Evolutionary conservation across 2,888 invertebrate genomes (phyloP).

Genomic region (Heliconius sara): DNA sequence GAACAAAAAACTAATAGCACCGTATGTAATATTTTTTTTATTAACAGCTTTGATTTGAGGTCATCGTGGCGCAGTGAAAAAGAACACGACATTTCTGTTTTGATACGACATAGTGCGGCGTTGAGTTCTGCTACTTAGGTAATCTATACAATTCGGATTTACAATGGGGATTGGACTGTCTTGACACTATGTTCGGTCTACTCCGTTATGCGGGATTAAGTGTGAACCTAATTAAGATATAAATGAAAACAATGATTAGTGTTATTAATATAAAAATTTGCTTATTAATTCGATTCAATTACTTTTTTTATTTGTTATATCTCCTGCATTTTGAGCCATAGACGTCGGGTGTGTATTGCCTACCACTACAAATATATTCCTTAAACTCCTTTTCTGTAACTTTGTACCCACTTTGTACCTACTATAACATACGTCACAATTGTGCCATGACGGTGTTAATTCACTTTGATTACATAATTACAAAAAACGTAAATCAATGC

Average conservation of each 20-base stretch:
- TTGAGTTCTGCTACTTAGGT: background rate
- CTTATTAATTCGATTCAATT: background rate
- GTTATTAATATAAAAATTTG: too few relatives aligned
- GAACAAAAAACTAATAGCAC: background rate
- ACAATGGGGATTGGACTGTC: background rate
- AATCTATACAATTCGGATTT: background rate
- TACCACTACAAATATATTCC: background rate
- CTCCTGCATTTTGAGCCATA: too few relatives aligned
- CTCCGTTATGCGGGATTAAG: too few relatives aligned
- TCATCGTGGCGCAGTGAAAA: background rate
- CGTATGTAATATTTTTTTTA: background rate
- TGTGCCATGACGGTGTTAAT: background rate
- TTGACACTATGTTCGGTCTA: background rate
- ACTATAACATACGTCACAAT: background rate
- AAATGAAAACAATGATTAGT: too few relatives aligned
- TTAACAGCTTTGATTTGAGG: too few relatives aligned
- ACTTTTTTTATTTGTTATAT: background rate
- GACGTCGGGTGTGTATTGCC: background rate
- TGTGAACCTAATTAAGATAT: too few relatives aligned
- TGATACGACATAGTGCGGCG: background rate
- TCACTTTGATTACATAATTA: background rate
- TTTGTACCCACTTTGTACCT: background rate
- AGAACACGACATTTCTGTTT: background rate
- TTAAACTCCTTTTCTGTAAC: accelerated
- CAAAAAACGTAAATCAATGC: conserved; percentile 14